Evolutionary conservation across 92 coral and sea anemone genomes (phyloP), one percentile per base, ranked within the genome.

Genomic region (Zoanthus solanderi): DNA sequence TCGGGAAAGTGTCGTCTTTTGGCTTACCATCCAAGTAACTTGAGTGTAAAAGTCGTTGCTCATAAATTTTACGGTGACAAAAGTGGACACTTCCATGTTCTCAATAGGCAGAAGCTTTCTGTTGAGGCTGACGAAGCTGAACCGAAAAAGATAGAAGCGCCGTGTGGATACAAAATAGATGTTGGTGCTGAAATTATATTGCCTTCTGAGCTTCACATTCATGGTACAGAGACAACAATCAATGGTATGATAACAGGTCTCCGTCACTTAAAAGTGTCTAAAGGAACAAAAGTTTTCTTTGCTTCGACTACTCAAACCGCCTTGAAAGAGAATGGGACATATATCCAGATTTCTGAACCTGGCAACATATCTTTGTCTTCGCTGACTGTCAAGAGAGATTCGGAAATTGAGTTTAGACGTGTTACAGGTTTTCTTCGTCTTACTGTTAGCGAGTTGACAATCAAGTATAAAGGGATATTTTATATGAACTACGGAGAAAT

Each of bases 281-380:
- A 72, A 23, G 90, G 90, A 16, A 89, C 94, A 53, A 78, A 46
- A 68, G 89, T 92, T 73, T 82, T 78, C 32, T 85, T 92, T 50
- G 79, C 79, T 45, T 92, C 94, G 17, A 92, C 94, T 9, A 82
- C 92, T 10, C 92, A 92, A 69, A 92, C 94, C 5, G 94, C 94
- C 18, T 63, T 86, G 65, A 78, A 89, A 29, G 94, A 92, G 78
- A 92, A 92, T 73, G 80, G 87, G 23, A 87, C 88, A 4, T 92
- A 92, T 47, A 75, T 83, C 32, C 72, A 65, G 29, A 45, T 92
- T 75, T 92, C 94, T 37, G 79, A 89, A 76, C 92, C 90, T 72
- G 94, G 94, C n/a, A 92, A 92, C 71, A 81, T 92, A 34, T 89
- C 94, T 18, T 82, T 89, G 82, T 88, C 94, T 53, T 84, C 86